Percentiles rank a stretch among this genome's conserved stretches.
Conservation (phyloP, 2,797 vertebrate genomes). For the Onychomys leucogaster region DNA sequence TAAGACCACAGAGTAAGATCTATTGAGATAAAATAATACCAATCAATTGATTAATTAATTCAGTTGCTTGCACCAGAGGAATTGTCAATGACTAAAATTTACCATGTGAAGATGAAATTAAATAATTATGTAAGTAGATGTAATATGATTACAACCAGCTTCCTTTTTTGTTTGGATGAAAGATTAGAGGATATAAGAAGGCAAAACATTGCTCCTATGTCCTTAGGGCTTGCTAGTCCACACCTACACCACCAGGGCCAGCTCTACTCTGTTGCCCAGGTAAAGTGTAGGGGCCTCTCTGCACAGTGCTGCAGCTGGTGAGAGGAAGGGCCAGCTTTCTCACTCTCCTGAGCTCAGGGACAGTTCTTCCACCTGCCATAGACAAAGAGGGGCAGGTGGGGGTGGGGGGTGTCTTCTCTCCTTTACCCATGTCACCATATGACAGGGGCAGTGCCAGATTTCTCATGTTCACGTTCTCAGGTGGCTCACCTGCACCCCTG, state of each 20-base stretch:
- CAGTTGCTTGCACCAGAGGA: neutral
- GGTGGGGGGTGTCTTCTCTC: too few relatives aligned
- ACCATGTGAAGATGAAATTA: neutral
- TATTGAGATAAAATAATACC: neutral
- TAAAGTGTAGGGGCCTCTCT: neutral
- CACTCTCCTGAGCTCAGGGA: neutral
- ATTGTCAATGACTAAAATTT: neutral
- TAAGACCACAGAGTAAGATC: neutral
- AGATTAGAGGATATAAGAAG: neutral
- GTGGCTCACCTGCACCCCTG: too few relatives aligned
- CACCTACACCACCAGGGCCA: neutral
- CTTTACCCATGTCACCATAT: too few relatives aligned
- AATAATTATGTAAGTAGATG: neutral
- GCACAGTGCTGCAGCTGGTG: neutral
- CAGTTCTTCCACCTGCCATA: too few relatives aligned
- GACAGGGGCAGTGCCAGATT: too few relatives aligned
- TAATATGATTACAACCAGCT: neutral
- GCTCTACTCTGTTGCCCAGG: neutral
- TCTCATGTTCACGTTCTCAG: too few relatives aligned
- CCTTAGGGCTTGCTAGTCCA: neutral
- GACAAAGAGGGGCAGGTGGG: too few relatives aligned
- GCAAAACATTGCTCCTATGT: neutral
- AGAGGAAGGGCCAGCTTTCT: neutral
- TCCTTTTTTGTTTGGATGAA: neutral
- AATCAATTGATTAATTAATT: neutral